Conservation (phyloP, 2,797 vertebrate genomes). For the Channa striata region DNA sequence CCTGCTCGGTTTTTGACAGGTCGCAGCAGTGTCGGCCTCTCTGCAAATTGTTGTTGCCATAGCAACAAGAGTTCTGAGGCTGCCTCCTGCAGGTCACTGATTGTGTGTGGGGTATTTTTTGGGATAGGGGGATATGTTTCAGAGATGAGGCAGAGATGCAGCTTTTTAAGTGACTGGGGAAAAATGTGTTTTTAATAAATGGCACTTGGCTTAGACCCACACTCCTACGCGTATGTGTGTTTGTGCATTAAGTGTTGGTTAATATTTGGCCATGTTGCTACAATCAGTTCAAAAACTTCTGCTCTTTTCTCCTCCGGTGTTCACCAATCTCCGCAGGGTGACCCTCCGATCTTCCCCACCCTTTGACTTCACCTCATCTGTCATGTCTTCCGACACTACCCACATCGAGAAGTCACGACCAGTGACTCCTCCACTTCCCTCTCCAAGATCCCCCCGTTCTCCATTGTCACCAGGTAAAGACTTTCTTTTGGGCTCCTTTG, state of each 20-base stretch:
- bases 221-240: too few relatives aligned
- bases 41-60: slow-evolving; percentile 47
- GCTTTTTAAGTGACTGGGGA: background rate
- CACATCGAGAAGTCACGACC: slow-evolving; percentile 56
- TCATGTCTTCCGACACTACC: slow-evolving; percentile 79
- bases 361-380: slow-evolving; percentile 1
- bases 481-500: background rate
- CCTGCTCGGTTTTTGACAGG: background rate
- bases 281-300: background rate
- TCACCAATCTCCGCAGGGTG: slow-evolving; percentile 12
- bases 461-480: slow-evolving; percentile 56
- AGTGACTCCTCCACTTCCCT: slow-evolving; percentile 69
- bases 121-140: background rate
- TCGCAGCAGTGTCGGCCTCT: background rate
- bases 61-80: slow-evolving; percentile 20
- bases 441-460: slow-evolving; percentile 54
- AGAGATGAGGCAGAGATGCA: background rate
- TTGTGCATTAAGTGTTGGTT: rapidly evolving
- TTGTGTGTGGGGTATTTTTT: background rate
- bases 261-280: background rate
- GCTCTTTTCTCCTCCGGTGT: slow-evolving; percentile 36
- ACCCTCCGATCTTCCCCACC: background rate
- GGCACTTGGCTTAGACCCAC: background rate
- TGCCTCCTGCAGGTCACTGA: slow-evolving; percentile 14
- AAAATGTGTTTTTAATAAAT: background rate